Evolutionary conservation across 2,888 invertebrate species (phyloP).

Genomic region (Lamellibrachia satsuma): DNA sequence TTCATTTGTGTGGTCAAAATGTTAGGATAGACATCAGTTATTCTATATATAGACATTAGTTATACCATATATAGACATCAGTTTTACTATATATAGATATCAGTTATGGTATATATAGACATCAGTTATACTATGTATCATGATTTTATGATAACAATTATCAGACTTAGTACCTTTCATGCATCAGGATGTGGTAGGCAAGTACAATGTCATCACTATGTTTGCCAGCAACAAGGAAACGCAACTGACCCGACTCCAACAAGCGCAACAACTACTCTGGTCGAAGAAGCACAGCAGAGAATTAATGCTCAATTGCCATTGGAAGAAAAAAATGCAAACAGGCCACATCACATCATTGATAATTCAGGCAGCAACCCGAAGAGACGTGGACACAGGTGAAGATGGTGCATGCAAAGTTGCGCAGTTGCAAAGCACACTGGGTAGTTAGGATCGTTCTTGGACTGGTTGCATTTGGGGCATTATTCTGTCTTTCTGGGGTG

Average conservation of each 20-base stretch:
- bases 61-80: neutral
- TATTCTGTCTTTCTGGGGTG: neutral
- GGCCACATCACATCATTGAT: constrained; percentile 82
- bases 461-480: neutral
- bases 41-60: no score
- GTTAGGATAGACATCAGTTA: neutral
- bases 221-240: constrained; percentile 75
- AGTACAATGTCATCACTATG: neutral
- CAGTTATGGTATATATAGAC: no score
- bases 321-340: constrained; percentile 76
- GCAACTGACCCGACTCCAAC: constrained; percentile 78
- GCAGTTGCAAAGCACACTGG: constrained; percentile 77
- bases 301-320: constrained; percentile 82
- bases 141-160: neutral
- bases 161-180: no score
- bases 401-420: constrained; percentile 66
- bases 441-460: neutral
- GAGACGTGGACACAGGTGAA: constrained; percentile 74
- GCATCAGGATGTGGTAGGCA: neutral
- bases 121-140: no score
- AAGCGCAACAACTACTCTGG: constrained; percentile 74
- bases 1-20: neutral
- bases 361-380: constrained; percentile 74
- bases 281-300: constrained; percentile 75
- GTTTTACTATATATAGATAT: no score